Conservation (phyloP, 1,140 invertebrate genomes). For the Battus philenor region DNA sequence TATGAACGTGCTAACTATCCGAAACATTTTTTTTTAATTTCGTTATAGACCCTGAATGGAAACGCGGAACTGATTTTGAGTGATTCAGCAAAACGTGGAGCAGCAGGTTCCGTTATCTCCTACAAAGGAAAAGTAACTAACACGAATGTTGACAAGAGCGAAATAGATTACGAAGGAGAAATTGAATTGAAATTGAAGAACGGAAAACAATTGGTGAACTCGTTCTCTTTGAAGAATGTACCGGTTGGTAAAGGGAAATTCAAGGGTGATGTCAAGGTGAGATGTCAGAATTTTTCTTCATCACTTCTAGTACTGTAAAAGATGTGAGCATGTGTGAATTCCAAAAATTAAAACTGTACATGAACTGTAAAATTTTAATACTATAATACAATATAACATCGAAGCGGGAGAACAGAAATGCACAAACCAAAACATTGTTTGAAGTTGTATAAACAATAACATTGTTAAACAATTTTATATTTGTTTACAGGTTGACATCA, state of each 20-base stretch:
- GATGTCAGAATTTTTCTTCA: no score
- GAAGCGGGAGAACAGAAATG: no score
- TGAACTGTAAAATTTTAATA: no score
- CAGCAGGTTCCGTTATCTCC: slow-evolving; percentile 50
- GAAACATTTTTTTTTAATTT: no score
- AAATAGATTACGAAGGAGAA: slow-evolving; percentile 61
- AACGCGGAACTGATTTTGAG: slow-evolving; percentile 65
- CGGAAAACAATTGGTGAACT: slow-evolving; percentile 60
- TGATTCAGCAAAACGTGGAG: slow-evolving; percentile 75
- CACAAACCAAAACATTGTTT: no score
- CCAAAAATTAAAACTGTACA: no score
- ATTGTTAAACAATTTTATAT: no score
- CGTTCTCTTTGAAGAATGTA: slow-evolving; percentile 48
- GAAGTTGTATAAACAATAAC: no score
- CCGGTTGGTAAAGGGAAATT: slow-evolving; percentile 51
- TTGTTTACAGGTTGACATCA: slow-evolving; percentile 39
- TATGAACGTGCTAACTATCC: no score
- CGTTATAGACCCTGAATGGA: slow-evolving; percentile 55
- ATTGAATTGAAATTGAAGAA: slow-evolving; percentile 51
- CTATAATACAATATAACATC: no score
- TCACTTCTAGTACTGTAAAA: no score
- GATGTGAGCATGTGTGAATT: no score
- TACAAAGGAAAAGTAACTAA: slow-evolving; percentile 48
- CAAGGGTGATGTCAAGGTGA: slow-evolving; percentile 57
- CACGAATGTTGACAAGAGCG: slow-evolving; percentile 53